A percentile compares a stretch with the other conserved stretches of the same genome.
phyloP scores from a whole-genome alignment of 2,888 invertebrate genomes.

The Ametastegia equiseti region DNA sequence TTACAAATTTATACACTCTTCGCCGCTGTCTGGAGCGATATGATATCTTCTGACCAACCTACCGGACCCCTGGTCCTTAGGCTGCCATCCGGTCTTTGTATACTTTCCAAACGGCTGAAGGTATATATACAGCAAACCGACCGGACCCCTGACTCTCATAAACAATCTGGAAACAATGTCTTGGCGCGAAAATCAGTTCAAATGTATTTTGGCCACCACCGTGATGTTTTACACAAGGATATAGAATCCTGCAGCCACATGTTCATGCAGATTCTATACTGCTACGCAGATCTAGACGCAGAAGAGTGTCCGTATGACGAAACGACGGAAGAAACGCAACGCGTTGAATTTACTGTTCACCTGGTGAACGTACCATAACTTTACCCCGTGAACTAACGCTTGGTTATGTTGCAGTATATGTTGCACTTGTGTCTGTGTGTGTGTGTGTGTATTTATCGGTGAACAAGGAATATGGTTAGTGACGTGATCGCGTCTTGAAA shows the following conservation, averaged over 20 bases:
- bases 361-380: neutral
- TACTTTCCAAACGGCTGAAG: neutral
- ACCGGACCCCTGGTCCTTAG: slow-evolving; percentile 32
- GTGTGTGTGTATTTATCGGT: slow-evolving; percentile 38
- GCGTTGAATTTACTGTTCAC: slow-evolving; percentile 7
- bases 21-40: slow-evolving; percentile 65
- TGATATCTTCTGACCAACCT: slow-evolving; percentile 65
- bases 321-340: neutral
- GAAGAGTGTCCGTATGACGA: neutral
- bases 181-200: neutral
- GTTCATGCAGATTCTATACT: slow-evolving; percentile 6
- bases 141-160: neutral
- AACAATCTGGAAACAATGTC: neutral
- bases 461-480: slow-evolving; percentile 43
- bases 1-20: slow-evolving; percentile 73
- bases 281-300: slow-evolving; percentile 22
- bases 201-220: neutral
- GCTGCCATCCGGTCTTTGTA: slow-evolving; percentile 23
- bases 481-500: slow-evolving; percentile 40
- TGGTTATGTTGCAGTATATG: too few species aligned
- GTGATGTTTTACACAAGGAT: neutral
- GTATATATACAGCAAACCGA: neutral
- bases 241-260: neutral
- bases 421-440: neutral
- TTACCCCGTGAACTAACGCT: too few species aligned